Evolutionary conservation across 2,113 vertebrate genomes (phyloP), one percentile per base, ranked within the genome.

Genomic region (Haliaeetus leucogaster): DNA sequence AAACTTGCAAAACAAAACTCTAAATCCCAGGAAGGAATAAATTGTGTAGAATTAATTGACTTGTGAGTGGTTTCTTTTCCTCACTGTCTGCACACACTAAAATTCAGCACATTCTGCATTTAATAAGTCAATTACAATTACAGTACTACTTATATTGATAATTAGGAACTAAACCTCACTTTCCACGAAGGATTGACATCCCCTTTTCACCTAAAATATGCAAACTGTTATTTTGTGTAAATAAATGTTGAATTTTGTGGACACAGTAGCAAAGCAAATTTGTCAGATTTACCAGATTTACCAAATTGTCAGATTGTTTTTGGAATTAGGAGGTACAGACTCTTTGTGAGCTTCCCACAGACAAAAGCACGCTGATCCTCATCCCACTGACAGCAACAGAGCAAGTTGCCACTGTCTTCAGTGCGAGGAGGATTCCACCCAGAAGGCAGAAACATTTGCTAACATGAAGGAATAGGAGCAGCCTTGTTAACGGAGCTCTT

Each of bases 401-500:
- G 45, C 16, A 66, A 67, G 52, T 70, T 77, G 42, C 76, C 55
- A 21, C 61, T 66, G 50, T 56, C 50, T 42, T 83, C 59, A 25
- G 52, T 0, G 32, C 0, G 0, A 63, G 53, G 14, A 89, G 20
- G 58, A 52, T 79, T 53, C 73, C 72, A 43, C 77, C 67, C 74
- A 93, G 66, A 52, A 92, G 78, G 61, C 67, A 94, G 56, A 85
- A 97, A 53, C 25, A 4, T 68, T 47, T 74, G 63, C 67, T 85
- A 65, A 65, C 3, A 2, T 2, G 80, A 52, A 77, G 95, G 59
- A 96, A 95, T 93, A 95, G 94, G 86, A 61, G 22, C 40, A 82
- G 81, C 81, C 93, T 95, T 95, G 86, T 95, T 95, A 87, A 32
- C 1, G 0, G 81, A 92, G 66, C 74, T 79, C 72, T 95, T 97